Conservation (phyloP, 1,140 invertebrate species). For the Meloidogyne hapla region DNA sequence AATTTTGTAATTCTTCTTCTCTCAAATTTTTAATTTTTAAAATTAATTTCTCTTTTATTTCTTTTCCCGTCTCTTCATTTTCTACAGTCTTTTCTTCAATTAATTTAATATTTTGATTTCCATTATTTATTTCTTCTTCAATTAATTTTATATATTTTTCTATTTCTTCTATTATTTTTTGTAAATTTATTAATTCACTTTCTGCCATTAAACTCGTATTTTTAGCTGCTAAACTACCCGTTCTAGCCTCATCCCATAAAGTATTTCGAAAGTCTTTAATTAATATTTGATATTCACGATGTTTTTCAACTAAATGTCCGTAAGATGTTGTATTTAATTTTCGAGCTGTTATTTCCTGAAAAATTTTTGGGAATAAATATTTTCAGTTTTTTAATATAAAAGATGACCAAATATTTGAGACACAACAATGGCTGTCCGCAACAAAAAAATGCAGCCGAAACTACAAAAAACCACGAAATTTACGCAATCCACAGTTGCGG, state of each 20-base stretch:
- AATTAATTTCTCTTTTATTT: conserved; percentile 6
- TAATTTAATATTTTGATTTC: conserved; percentile 38
- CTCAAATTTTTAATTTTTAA: background rate
- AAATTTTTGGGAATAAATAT: too few species aligned
- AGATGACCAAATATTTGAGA: too few species aligned
- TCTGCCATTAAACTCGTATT: conserved; percentile 38
- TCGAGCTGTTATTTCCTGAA: conserved; percentile 47
- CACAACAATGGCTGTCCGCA: too few species aligned
- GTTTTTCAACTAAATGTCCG: conserved; percentile 45
- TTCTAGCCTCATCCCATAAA: conserved; percentile 52
- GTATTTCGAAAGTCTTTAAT: conserved; percentile 55
- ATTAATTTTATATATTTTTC: conserved; percentile 36
- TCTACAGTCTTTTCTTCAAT: conserved; percentile 39
- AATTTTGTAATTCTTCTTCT: conserved; percentile 12
- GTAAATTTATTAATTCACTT: conserved; percentile 39
- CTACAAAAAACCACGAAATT: too few species aligned
- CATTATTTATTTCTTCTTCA: conserved; percentile 40
- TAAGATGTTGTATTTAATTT: conserved; percentile 61
- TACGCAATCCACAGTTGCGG: too few species aligned
- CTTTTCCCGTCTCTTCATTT: conserved; percentile 46
- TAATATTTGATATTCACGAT: conserved; percentile 32
- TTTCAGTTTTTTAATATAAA: too few species aligned
- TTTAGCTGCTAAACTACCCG: conserved; percentile 41
- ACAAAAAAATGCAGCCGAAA: too few species aligned
- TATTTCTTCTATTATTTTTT: conserved; percentile 43